Base-by-base conservation (phyloP, 2,113 vertebrate genomes). In the Petroica traversi region DNA sequence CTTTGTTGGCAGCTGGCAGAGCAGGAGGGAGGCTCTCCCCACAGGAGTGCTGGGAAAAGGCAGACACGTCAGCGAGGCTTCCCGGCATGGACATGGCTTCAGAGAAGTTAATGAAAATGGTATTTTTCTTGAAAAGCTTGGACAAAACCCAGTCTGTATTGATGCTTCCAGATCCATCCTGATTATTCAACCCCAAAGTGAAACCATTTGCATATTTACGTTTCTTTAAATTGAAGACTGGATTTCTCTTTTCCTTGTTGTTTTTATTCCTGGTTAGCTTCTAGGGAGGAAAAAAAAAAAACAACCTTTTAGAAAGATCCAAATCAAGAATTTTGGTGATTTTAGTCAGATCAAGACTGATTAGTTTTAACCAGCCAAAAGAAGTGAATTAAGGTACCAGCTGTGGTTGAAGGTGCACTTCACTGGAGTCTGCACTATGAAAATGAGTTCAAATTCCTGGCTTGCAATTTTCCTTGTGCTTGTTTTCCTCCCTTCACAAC, bases 371-470 rank as follows among this genome's bases (percentile, higher is more conserved):
- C 40, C 25, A 57, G 14, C 19, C 41, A 26, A 67, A 67, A 71
- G 13, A 55, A 40, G 16, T 17, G 20, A 85, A 36, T 84, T 43
- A 90, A 66, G 34, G 61, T 38, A 5, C 18, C 34, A 26, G 34
- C 34, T 74, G 12, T 78, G 72, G 36, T 71, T 71, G 83, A 64
- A 89, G 85, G 18, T 51, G 34, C 12, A 11, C 22, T 31, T 75
- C 43, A 36, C 8, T 1, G 1, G 41, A 55, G 28, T 15, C 59
- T 20, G 22, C 12, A 3, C 55, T 9, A 2, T 4, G 2, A 81
- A 87, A 88, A 45, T 3, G 0, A 52, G 26, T 43, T 85, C 26
- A 51, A 16, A 45, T 55, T 57, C 29, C 34, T 34, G 52, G 26
- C 48, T 74, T 89, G 76, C 40, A 3, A 59, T 71, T 58, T 80